These are phyloP conservation scores for Herpailurus yagouaroundi DNA, from an alignment of 2,113 vertebrate genomes.

Conservation along the genomic window DNA sequence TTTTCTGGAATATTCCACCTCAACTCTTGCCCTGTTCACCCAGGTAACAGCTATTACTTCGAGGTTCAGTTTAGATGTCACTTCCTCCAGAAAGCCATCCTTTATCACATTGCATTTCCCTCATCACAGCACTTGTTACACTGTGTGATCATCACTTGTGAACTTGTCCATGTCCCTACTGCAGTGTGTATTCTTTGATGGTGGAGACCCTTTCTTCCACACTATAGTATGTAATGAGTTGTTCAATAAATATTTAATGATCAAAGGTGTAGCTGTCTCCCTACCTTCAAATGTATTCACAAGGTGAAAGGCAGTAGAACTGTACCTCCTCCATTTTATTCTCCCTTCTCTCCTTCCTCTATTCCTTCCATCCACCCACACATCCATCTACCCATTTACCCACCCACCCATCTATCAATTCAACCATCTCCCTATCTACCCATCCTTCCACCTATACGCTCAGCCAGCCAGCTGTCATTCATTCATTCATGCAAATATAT, in stretches of 20 bases:
- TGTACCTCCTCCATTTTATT: background rate
- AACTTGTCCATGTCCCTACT: background rate
- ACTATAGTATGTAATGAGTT: background rate
- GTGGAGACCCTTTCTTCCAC: background rate
- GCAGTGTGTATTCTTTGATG: background rate
- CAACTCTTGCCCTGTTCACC: background rate
- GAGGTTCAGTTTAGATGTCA: background rate
- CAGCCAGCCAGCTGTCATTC: background rate
- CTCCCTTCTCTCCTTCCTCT: background rate
- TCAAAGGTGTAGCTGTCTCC: background rate
- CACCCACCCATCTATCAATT: background rate
- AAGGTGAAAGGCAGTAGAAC: background rate
- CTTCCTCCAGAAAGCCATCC: conserved; percentile 26
- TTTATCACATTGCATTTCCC: background rate
- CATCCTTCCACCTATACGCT: background rate
- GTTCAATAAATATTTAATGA: background rate
- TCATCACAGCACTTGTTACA: background rate
- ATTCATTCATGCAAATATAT: background rate
- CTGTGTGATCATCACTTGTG: background rate
- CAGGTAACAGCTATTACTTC: background rate
- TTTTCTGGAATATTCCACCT: background rate
- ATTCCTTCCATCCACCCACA: background rate
- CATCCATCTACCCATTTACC: too few species aligned
- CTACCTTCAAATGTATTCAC: background rate
- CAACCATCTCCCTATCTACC: background rate